A percentile compares a stretch with the other conserved stretches of the same genome.
These are phyloP conservation scores for Blera fallax DNA, from an alignment of 2,888 invertebrate genomes.

Conservation along the genomic window DNA sequence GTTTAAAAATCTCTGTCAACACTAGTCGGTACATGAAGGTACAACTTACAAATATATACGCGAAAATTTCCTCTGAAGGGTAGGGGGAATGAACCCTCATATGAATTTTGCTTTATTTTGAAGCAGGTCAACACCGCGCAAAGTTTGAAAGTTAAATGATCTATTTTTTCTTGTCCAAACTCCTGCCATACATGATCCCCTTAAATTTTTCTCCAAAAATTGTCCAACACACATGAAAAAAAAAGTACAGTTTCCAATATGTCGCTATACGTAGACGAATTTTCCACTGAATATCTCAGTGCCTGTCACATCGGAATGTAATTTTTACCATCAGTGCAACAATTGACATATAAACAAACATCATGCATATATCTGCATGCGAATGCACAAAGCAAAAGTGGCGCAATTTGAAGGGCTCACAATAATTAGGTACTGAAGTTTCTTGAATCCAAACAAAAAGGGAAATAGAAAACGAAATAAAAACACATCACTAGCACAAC, in stretches of 20 bases:
- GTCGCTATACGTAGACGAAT: background rate
- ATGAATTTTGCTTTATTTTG: too few relatives aligned
- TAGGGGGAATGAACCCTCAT: too few relatives aligned
- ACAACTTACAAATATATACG: too few relatives aligned
- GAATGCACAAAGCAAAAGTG: slow-evolving; percentile 13
- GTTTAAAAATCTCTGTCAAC: too few relatives aligned
- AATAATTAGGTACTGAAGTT: background rate
- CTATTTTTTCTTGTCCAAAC: too few relatives aligned
- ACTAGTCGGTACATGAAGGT: too few relatives aligned
- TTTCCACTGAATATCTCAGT: background rate
- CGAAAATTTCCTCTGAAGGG: too few relatives aligned
- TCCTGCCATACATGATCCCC: background rate
- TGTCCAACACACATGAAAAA: background rate
- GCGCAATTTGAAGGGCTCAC: slow-evolving; percentile 13
- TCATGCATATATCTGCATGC: slow-evolving; percentile 1
- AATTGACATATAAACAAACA: background rate
- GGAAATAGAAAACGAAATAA: background rate
- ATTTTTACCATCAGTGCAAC: background rate
- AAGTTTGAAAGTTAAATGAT: too few relatives aligned
- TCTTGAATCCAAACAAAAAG: background rate
- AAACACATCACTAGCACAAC: slow-evolving; percentile 49
- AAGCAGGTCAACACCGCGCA: too few relatives aligned
- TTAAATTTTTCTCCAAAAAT: background rate
- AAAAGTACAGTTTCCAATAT: slow-evolving; percentile 34
- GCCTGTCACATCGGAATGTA: background rate